Base-by-base conservation (phyloP, 2,888 invertebrate genomes). In the Oligia fasciuncula region DNA sequence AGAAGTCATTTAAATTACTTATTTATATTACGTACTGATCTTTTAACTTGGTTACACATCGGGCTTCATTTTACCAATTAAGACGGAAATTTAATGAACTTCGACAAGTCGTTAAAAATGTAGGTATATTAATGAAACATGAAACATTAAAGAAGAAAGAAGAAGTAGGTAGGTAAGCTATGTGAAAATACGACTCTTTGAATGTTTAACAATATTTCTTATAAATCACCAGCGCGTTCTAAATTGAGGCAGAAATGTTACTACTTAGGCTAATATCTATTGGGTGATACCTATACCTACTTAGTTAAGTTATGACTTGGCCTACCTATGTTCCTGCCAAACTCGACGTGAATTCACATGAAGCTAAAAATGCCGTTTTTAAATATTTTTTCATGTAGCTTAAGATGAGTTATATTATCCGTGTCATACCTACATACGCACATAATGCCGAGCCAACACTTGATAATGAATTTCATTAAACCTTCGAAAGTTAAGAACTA, bases 1-100 rank as follows among this genome's bases (percentile, higher is more conserved):
- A 94, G 77, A 92, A 91, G 86, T 90, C 91, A 85, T 92, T 93
- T 93, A 92, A 94, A 94, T 94, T 94, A 93, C 91, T 94, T 94
- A 93, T 91, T 91, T 92, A 93, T 92, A 92, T 92, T 91, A 92
- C 91, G 90, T 90, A 91, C 91, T 94, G 90, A 93, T 92, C 91
- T 93, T 91, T 92, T 91, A 90, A 90, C 87, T 84, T 84, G 85
- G 83, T 84, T 83, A 81, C 73, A 79, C 62, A 77, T 83, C 60
- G 74, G 90, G 92, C 90, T 92, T 93, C 91, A 68, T 86, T 87
- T 76, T 71, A 68, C 87, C 86, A 85, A 91, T 91, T 88, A 89
- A 82, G 54, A 74, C 43, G 54, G 40, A 73, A 85, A 81, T 76
- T 88, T 87, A 83, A 88, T 79, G 70, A 80, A 69, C 63, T 73